These are phyloP conservation scores for Cryptocheilus praepositus DNA, from an alignment of 2,888 invertebrate genomes.

Conservation along the genomic window DNA sequence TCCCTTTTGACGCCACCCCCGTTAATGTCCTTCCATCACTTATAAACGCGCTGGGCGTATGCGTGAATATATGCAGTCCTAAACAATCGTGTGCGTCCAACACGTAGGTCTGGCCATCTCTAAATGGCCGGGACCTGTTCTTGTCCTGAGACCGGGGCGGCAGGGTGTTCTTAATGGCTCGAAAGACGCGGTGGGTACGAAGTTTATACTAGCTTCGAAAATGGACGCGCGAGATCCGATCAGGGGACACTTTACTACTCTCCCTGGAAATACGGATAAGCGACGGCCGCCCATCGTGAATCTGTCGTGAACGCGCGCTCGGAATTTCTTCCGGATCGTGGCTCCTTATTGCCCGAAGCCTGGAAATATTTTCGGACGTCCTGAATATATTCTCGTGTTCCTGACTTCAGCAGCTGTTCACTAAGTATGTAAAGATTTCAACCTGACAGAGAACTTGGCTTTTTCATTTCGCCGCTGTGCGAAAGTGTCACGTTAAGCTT, in stretches of 20 bases:
- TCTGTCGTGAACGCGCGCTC: slow-evolving; percentile 29
- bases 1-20: too few relatives aligned
- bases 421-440: too few relatives aligned
- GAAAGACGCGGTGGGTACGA: slow-evolving; percentile 1
- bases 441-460: too few relatives aligned
- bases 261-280: slow-evolving; percentile 32
- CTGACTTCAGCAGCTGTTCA: too few relatives aligned
- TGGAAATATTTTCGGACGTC: too few relatives aligned
- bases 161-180: slow-evolving; percentile 2
- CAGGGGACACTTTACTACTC: slow-evolving; percentile 18
- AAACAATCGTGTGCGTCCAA: too few relatives aligned
- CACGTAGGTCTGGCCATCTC: background rate
- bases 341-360: slow-evolving; percentile 20
- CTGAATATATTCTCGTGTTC: too few relatives aligned
- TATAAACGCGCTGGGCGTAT: too few relatives aligned
- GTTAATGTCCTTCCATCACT: too few relatives aligned
- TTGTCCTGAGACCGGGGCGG: background rate
- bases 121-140: background rate
- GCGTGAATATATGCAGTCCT: too few relatives aligned
- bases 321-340: slow-evolving; percentile 22
- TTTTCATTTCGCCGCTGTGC: too few relatives aligned
- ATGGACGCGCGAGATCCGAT: slow-evolving; percentile 17
- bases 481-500: too few relatives aligned
- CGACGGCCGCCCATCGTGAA: slow-evolving; percentile 24
- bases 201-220: background rate